These are phyloP conservation scores for Coryphaenoides rupestris DNA, from an alignment of 2,113 vertebrate genomes.

Conservation along the genomic window DNA sequence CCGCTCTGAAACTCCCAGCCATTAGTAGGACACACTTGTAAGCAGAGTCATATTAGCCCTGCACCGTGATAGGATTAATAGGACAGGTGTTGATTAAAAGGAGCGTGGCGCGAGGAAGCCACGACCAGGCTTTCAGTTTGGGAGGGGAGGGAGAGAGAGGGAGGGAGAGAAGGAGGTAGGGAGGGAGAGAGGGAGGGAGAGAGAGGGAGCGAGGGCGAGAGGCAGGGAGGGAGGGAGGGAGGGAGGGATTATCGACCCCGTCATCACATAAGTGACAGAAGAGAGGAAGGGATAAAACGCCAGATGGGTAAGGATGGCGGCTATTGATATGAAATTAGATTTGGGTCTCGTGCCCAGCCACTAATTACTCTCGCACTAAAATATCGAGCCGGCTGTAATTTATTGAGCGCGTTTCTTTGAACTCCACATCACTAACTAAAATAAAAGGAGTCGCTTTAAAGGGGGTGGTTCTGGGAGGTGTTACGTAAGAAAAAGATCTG, in stretches of 20 bases:
- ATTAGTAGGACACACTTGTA: conserved; percentile 60
- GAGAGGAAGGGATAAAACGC: conserved; percentile 13
- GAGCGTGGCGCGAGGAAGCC: conserved; percentile 51
- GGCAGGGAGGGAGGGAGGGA: background rate
- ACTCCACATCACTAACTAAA: conserved; percentile 13
- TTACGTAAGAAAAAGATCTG: too few relatives aligned
- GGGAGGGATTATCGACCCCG: too few relatives aligned
- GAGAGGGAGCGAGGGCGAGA: background rate
- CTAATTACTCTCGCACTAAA: conserved; percentile 40
- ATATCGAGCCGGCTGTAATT: background rate
- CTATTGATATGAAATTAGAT: conserved; percentile 73
- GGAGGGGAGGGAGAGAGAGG: background rate
- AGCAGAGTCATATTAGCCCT: conserved; percentile 64
- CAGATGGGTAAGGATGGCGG: conserved; percentile 68
- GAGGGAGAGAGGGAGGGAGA: conserved; percentile 19
- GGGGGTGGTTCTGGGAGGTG: too few relatives aligned
- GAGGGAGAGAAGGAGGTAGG: conserved; percentile 29
- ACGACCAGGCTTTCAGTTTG: conserved; percentile 49
- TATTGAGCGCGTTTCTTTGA: conserved; percentile 15
- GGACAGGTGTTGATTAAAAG: conserved; percentile 77
- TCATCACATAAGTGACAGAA: background rate
- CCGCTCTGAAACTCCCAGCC: conserved; percentile 43
- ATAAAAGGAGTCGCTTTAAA: too few relatives aligned
- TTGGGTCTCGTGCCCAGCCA: conserved; percentile 46
- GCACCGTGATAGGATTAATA: conserved; percentile 68